These are phyloP conservation scores for Polypedilum vanderplanki DNA, from an alignment of 1,140 invertebrate species.

Conservation along the genomic window DNA sequence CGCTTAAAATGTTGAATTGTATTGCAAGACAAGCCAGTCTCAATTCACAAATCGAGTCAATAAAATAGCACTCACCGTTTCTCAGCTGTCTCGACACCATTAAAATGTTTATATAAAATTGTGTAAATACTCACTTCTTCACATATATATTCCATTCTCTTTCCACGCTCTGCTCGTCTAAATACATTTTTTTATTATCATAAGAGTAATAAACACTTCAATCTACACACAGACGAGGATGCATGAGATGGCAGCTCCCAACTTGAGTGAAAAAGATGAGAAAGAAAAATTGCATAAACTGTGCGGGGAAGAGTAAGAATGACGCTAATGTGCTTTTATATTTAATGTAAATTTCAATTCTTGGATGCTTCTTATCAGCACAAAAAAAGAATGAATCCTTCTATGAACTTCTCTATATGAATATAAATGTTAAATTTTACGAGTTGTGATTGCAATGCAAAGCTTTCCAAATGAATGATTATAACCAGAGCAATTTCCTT, in stretches of 20 bases:
- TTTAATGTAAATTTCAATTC: background rate
- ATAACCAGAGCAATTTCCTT: background rate
- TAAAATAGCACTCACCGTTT: too few species aligned
- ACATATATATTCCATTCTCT: too few species aligned
- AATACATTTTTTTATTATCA: slow-evolving; percentile 15
- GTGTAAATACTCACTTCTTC: too few species aligned
- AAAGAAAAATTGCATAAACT: background rate
- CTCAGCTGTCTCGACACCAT: background rate
- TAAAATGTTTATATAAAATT: background rate
- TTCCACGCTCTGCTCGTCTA: background rate
- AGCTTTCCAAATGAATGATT: background rate
- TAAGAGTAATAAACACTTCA: slow-evolving; percentile 7
- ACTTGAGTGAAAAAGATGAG: background rate
- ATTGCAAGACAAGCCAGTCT: too few species aligned
- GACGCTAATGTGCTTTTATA: background rate
- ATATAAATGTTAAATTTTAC: background rate
- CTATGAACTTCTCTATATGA: background rate
- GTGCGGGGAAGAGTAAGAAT: background rate
- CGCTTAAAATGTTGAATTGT: too few species aligned
- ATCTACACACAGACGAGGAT: background rate
- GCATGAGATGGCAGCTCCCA: background rate
- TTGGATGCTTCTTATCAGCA: background rate
- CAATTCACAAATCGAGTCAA: too few species aligned
- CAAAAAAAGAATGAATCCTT: background rate
- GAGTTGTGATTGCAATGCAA: background rate